Evolutionary conservation across 2,797 vertebrate species (phyloP), one percentile per base, ranked within the genome.

Genomic region (Sarcoramphus papa): DNA sequence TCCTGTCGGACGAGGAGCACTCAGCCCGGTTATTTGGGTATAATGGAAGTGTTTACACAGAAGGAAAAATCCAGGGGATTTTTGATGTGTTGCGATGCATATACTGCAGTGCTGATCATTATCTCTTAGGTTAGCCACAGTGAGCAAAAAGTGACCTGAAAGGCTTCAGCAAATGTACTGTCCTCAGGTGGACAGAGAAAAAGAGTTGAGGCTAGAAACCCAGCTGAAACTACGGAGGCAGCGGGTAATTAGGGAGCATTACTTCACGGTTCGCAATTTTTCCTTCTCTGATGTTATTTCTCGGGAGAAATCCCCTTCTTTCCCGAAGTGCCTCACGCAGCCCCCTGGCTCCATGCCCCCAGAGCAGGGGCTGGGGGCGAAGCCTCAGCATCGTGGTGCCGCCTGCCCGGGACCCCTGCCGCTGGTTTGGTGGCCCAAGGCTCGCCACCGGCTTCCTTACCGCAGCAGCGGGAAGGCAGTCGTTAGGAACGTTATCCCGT

Each of bases 361-460:
- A 7, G 21, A n/a, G 40, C 31, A 16, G 23, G 24, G 43, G 20
- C 56, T 62, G 64, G 24, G 50, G 41, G 14, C 23, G 45, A 48
- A 47, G 9, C 33, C 14, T 47, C 33, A 75, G 48, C 59, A 5
- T 30, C 3, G 0, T 16, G 31, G 31, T 83, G 40, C 40, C 23
- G 9, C 43, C n/a, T 67, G 37, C 48, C 9, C 7, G 1, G 21
- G n/a, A 45, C 31, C 33, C 28, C 4, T 9, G 3, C 8, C 1
- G 0, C 63, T 18, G 51, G 3, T 50, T 53, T 7, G 57, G 45
- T 69, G 50, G 48, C 30, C 15, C 40, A 25, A 7, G 21, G 54
- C 73, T 75, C 5, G 1, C n/a, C 2, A 0, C 23, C 0, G 2
- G 9, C 25, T 37, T 10, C 1, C 45, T 69, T 25, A 24, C 41